A percentile compares a stretch with the other conserved stretches of the same genome.
phyloP scores from a whole-genome alignment of 2,888 invertebrate genomes.

The Metopia argyrocephala region DNA sequence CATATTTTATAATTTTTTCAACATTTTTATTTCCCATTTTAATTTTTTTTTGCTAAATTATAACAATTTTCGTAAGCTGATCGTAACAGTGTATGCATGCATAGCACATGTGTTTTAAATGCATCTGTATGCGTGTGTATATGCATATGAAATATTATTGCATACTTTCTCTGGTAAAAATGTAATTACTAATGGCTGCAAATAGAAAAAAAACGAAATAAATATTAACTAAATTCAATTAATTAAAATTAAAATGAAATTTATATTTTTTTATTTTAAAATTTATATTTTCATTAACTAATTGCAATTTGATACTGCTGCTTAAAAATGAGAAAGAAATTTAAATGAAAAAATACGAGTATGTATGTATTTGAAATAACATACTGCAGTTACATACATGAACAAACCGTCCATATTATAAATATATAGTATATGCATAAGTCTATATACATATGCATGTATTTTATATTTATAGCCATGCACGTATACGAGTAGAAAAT shows the following conservation, averaged over 20 bases:
- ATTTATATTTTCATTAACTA: not conserved
- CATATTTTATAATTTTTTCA: not conserved
- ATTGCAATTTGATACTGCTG: not conserved
- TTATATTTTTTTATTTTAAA: not conserved
- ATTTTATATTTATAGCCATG: no score
- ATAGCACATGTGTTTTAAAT: not conserved
- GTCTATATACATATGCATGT: no score
- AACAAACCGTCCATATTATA: no score
- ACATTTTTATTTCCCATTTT: not conserved
- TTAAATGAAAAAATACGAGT: no score
- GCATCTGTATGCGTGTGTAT: not conserved
- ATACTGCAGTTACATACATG: no score
- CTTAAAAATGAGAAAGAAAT: not conserved
- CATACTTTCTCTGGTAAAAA: not conserved
- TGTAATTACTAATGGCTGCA: slow-evolving; percentile 9
- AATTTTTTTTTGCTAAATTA: not conserved
- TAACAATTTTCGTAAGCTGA: slow-evolving; percentile 32
- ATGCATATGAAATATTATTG: not conserved
- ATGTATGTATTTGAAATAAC: no score
- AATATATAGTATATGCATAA: no score
- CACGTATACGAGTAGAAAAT: no score
- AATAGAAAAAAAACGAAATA: not conserved
- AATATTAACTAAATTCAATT: not conserved
- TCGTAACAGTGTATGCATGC: no score
- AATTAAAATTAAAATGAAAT: slow-evolving; percentile 12